A percentile compares a stretch with the other conserved stretches of the same genome.
Evolutionary conservation across 2,888 invertebrate species (phyloP).

Genomic region (Pemphredon lugubris): DNA sequence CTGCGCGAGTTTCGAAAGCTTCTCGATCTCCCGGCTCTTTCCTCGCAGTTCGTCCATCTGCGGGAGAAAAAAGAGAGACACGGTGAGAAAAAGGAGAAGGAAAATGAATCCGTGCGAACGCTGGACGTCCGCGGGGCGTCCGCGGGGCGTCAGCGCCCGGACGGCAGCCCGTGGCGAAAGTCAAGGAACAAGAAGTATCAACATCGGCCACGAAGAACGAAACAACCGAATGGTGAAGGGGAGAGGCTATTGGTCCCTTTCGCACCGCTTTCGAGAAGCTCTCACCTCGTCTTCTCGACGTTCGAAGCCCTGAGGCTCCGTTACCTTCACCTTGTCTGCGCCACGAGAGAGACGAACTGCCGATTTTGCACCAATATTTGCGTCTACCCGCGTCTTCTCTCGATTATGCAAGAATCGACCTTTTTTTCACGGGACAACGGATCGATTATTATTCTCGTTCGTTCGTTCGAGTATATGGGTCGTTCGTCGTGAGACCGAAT

Average conservation of each 20-base stretch:
- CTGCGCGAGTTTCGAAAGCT: constrained; percentile 68
- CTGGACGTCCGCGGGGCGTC: too few relatives aligned
- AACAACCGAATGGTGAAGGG: constrained; percentile 32
- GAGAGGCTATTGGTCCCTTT: constrained; percentile 46
- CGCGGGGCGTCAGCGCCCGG: too few relatives aligned
- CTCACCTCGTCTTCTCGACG: constrained; percentile 37
- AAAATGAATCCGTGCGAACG: background rate
- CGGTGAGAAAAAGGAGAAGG: background rate
- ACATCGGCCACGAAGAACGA: constrained; percentile 25
- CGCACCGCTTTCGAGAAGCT: constrained; percentile 53
- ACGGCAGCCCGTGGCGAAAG: constrained; percentile 29
- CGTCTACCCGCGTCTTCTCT: too few relatives aligned
- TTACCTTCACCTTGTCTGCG: constrained; percentile 53
- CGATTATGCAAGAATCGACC: too few relatives aligned
- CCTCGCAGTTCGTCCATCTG: constrained; percentile 75
- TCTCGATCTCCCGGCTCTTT: constrained; percentile 72
- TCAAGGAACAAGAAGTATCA: constrained; percentile 38
- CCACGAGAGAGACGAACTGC: background rate
- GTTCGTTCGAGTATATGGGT: too few relatives aligned
- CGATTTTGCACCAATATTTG: background rate
- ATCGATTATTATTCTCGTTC: too few relatives aligned
- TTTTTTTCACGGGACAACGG: too few relatives aligned
- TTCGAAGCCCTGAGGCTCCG: constrained; percentile 37
- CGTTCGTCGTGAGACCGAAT: too few relatives aligned
- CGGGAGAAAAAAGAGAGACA: too few relatives aligned